These are phyloP conservation scores for Alces alces DNA, from an alignment of 2,113 vertebrate genomes.

Conservation along the genomic window DNA sequence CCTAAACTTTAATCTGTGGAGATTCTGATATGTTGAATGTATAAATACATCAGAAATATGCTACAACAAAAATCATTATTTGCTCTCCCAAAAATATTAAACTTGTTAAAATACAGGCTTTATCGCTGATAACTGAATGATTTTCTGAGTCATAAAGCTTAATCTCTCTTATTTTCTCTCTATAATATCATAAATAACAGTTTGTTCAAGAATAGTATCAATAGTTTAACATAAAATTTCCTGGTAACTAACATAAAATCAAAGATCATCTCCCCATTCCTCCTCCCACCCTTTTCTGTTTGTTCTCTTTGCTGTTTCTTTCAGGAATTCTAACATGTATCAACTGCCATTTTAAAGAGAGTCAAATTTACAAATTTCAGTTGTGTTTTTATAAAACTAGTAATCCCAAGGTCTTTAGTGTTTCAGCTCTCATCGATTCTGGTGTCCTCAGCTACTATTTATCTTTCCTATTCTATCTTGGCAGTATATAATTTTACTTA, in stretches of 20 bases:
- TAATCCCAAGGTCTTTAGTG: background rate
- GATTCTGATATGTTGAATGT: background rate
- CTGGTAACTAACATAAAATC: background rate
- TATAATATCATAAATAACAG: background rate
- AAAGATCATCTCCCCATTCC: background rate
- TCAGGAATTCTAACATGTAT: background rate
- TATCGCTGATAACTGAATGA: background rate
- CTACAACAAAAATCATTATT: background rate
- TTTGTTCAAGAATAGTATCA: background rate
- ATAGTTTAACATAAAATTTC: background rate
- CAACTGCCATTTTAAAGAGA: background rate
- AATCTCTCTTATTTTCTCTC: background rate
- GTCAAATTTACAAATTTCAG: background rate
- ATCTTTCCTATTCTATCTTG: background rate
- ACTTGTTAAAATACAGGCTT: background rate
- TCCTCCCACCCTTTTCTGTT: rapidly evolving
- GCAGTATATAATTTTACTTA: background rate
- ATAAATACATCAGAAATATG: background rate
- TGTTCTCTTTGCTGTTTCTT: background rate
- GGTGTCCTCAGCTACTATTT: background rate
- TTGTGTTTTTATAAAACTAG: background rate
- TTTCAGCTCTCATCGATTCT: background rate
- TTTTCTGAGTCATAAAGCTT: background rate
- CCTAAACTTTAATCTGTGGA: background rate
- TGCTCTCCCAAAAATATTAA: background rate